Evolutionary conservation across 2,113 vertebrate genomes (phyloP).

Genomic region (Ascaphus truei): DNA sequence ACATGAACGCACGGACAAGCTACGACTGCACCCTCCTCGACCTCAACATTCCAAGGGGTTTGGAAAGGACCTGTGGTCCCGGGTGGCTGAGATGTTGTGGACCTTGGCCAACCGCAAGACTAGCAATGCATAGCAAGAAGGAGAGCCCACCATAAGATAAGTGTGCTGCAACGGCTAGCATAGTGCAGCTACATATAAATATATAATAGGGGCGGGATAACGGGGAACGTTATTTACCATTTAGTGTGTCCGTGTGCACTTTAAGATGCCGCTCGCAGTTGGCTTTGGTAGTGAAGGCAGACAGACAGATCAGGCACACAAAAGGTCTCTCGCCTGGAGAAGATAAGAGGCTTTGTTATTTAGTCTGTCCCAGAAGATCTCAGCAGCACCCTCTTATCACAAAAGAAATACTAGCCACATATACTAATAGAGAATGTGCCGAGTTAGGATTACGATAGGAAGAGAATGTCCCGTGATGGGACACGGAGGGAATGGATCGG

Average conservation of each 20-base stretch:
- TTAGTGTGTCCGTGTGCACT: constrained; percentile 92
- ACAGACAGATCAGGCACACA: constrained; percentile 93
- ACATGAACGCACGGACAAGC: no score
- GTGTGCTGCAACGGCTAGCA: no score
- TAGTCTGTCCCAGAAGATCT: neutral
- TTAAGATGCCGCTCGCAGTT: constrained; percentile 97
- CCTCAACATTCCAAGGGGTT: no score
- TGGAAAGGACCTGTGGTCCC: no score
- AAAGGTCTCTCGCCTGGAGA: constrained; percentile 89
- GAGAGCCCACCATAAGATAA: no score
- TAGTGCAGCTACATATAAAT: no score
- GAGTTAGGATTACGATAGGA: constrained; percentile 10
- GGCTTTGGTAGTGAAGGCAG: constrained; percentile 96
- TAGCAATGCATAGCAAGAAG: no score
- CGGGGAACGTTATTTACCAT: constrained; percentile 57
- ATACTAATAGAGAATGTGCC: constrained; percentile 2
- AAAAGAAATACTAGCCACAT: constrained; percentile 21
- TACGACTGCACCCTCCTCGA: no score
- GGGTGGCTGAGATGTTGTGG: no score
- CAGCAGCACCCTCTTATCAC: constrained; percentile 2
- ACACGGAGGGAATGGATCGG: neutral
- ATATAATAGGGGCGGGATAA: no score
- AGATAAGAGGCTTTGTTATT: constrained; percentile 26
- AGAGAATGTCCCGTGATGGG: neutral
- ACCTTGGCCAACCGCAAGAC: no score